A percentile compares a stretch with the other conserved stretches of the same genome.
These are phyloP conservation scores for Lanistes nyassanus DNA, from an alignment of 1,140 invertebrate genomes.

Conservation along the genomic window DNA sequence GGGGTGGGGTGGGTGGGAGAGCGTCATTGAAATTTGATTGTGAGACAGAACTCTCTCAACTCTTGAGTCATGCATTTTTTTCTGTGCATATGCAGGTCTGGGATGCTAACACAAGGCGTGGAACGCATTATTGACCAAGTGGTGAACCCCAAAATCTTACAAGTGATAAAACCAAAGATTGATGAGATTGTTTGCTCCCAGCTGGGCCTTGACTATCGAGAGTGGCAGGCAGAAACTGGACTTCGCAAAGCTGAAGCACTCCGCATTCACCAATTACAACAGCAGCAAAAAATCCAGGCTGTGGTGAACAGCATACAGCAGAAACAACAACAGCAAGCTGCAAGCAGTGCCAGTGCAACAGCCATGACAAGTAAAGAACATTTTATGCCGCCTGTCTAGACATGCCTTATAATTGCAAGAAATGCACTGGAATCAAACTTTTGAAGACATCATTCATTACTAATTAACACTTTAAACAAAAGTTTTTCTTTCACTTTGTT, in stretches of 20 bases:
- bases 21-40: no score
- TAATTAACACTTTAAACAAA: neutral
- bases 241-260: slow-evolving; percentile 30
- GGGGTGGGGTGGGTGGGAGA: no score
- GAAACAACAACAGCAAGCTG: slow-evolving; percentile 10
- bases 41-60: no score
- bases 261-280: slow-evolving; percentile 33
- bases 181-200: slow-evolving; percentile 90
- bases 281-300: slow-evolving; percentile 34
- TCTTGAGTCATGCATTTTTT: neutral
- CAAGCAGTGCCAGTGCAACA: slow-evolving; percentile 1
- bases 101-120: slow-evolving; percentile 84
- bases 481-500: no score
- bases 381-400: no score
- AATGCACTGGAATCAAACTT: no score
- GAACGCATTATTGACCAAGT: slow-evolving; percentile 95
- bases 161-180: slow-evolving; percentile 87
- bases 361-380: neutral
- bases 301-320: slow-evolving; percentile 16
- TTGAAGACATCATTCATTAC: no score
- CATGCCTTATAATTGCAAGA: no score
- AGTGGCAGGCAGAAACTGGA: slow-evolving; percentile 50
- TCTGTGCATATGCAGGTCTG: slow-evolving; percentile 73
- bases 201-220: slow-evolving; percentile 77
- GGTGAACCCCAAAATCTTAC: slow-evolving; percentile 89